Conservation (phyloP, 1,140 invertebrate species). For the Bombus turneri region DNA sequence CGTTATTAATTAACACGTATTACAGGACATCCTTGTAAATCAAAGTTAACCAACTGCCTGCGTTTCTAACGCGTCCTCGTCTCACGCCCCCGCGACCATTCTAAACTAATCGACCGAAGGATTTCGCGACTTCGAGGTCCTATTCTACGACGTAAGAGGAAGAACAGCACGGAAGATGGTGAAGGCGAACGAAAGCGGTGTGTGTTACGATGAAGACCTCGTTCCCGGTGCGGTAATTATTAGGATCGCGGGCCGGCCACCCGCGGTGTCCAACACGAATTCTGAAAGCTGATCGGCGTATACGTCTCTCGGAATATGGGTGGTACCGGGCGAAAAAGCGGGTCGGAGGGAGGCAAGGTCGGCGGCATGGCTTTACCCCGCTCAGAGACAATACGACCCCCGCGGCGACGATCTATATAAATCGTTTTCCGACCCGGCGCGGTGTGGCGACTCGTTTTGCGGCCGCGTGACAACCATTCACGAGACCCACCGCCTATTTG, state of each 20-base stretch:
- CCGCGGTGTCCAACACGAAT: constrained; percentile 77
- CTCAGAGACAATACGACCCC: constrained; percentile 74
- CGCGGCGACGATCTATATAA: constrained; percentile 71
- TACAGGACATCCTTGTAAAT: not conserved
- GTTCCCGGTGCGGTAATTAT: constrained; percentile 77
- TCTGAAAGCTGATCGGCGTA: constrained; percentile 77
- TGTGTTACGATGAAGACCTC: constrained; percentile 65
- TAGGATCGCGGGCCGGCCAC: constrained; percentile 71
- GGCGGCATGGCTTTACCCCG: constrained; percentile 62
- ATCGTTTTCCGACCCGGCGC: constrained; percentile 70
- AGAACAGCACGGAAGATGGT: not conserved
- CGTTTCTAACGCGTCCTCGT: not conserved
- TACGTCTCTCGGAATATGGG: constrained; percentile 62
- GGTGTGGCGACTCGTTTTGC: constrained; percentile 23
- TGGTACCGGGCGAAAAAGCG: constrained; percentile 61
- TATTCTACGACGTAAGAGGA: not conserved
- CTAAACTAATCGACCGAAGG: not conserved
- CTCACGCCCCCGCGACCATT: too few relatives aligned
- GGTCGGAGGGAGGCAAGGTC: constrained; percentile 57
- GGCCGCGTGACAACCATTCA: constrained; percentile 41
- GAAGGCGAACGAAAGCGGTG: constrained; percentile 5
- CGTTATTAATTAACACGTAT: not conserved
- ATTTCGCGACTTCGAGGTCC: not conserved
- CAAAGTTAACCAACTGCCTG: not conserved
- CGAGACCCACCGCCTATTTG: not conserved